These are phyloP conservation scores for Brassicogethes aeneus DNA, from an alignment of 2,888 invertebrate species.

Conservation along the genomic window DNA sequence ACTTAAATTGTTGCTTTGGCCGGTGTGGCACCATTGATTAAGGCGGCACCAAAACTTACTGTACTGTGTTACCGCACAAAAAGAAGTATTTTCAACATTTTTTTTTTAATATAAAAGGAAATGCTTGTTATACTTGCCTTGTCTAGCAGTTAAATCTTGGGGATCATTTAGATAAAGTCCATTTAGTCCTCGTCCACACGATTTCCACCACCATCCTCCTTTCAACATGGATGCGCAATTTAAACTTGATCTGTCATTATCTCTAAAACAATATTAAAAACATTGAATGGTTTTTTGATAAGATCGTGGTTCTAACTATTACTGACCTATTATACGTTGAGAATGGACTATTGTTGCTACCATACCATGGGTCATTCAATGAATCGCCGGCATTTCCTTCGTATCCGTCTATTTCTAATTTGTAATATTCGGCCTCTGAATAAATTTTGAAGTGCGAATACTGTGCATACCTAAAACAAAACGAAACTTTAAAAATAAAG, in stretches of 20 bases:
- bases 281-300: slow-evolving; percentile 1
- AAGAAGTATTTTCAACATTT: too few relatives aligned
- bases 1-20: too few relatives aligned
- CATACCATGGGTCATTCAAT: slow-evolving; percentile 89
- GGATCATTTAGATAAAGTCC: slow-evolving; percentile 84
- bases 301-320: neutral
- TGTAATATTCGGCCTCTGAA: slow-evolving; percentile 85
- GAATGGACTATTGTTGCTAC: slow-evolving; percentile 88
- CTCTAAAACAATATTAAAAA: slow-evolving; percentile 61
- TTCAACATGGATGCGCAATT: slow-evolving; percentile 91
- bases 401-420: slow-evolving; percentile 85
- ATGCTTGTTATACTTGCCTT: too few relatives aligned
- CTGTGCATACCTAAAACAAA: slow-evolving; percentile 64
- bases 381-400: slow-evolving; percentile 88
- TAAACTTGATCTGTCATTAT: slow-evolving; percentile 82
- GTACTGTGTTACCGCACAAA: too few relatives aligned
- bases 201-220: slow-evolving; percentile 95
- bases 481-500: slow-evolving; percentile 3
- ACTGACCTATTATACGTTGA: slow-evolving; percentile 79
- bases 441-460: slow-evolving; percentile 89
- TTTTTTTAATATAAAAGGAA: too few relatives aligned
- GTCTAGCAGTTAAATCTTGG: slow-evolving; percentile 80
- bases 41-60: too few relatives aligned
- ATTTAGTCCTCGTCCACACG: slow-evolving; percentile 82
- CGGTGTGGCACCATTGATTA: too few relatives aligned